A percentile compares a stretch with the other conserved stretches of the same genome.
Conservation (phyloP, 2,797 vertebrate species). For the Myiotriccus ornatus region DNA sequence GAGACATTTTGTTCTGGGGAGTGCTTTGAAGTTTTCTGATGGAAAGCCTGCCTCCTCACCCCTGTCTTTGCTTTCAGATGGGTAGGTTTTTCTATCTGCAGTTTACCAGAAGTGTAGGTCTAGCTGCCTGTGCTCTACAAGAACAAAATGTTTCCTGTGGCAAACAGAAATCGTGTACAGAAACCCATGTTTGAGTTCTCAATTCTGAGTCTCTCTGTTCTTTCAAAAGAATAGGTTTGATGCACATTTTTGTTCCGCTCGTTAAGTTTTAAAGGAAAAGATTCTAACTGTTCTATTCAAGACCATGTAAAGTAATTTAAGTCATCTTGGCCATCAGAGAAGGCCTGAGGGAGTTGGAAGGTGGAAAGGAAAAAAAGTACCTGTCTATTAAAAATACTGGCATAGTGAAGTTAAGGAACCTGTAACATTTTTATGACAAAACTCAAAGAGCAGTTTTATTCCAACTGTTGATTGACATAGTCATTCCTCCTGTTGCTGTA, state of each 20-base stretch:
- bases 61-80: background rate
- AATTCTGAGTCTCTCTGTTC: background rate
- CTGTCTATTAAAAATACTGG: background rate
- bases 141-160: slow-evolving; percentile 11
- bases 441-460: background rate
- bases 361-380: background rate
- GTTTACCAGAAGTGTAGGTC: slow-evolving; percentile 19
- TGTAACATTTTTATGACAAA: background rate
- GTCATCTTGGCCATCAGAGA: background rate
- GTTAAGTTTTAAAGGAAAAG: background rate
- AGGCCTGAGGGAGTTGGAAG: background rate
- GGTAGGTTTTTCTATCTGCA: background rate
- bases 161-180: background rate
- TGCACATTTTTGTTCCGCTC: background rate
- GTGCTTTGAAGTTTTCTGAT: background rate
- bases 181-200: background rate
- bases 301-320: background rate
- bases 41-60: background rate
- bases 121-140: background rate
- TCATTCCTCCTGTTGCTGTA: background rate
- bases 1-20: background rate
- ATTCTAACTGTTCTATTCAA: background rate
- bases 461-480: background rate
- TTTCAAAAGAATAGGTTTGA: background rate
- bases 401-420: background rate